Base-by-base conservation (phyloP, 2,888 invertebrate species). In the Zygothrica quintamaculata region DNA sequence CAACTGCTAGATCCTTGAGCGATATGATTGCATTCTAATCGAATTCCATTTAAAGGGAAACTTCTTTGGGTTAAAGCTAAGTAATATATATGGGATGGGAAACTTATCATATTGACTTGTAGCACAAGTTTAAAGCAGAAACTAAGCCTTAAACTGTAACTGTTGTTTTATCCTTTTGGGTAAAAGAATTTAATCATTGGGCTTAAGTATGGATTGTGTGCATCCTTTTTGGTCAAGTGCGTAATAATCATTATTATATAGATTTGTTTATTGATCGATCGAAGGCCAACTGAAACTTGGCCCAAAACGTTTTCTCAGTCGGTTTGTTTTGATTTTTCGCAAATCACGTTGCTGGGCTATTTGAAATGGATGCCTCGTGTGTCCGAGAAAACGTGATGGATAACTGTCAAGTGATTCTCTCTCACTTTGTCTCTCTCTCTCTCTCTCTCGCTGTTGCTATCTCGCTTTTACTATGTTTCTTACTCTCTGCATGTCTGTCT, bases 331-430 rank as follows among this genome's bases (percentile, higher is more conserved):
- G 62, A 47, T 61, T 70, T 67, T 65, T 46, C 48, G 53, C 64
- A 53, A 57, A 66, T 65, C 74, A 74, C 68, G 74, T 77, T 67
- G 52, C 34, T 26, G 77, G 60, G 78, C 86, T 85, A 77, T 84
- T 88, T 88, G 84, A 82, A 89, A 88, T 89, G 88, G 87, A 88
- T 77, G 89, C 85, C 89, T 88, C 89, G 88, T 88, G 78, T 87
- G 88, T 74, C 77, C 85, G 80, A 84, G 87, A 88, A 89, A 89
- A 90, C 90, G 89, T 89, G 90, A 89, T 89, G 89, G 86, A 89
- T 88, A 79, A 72, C 75, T 74, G 82, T 70, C 76, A 70, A 77
- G 77, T 60, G 59, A 15, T 29, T 52, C 34, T 31, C n/a, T 48
- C 9, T 46, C 51, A n/a, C 9, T 3, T 34, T 29, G 40, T 29